Evolutionary conservation across 1,140 invertebrate species (phyloP).

Genomic region (Homarus americanus): DNA sequence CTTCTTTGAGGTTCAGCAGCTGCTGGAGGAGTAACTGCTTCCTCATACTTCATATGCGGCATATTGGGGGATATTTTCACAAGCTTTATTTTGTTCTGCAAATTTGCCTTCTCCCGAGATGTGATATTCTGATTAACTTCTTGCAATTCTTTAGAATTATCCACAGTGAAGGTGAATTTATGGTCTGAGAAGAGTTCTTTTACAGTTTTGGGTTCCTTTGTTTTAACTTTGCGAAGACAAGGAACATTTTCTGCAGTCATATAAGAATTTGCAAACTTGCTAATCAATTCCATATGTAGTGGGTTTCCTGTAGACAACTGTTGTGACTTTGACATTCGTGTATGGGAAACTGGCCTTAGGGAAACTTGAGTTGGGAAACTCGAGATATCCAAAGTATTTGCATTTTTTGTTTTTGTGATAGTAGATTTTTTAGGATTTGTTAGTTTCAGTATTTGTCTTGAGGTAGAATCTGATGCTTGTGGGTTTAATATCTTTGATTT

Average conservation of each 20-base stretch:
- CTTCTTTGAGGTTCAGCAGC: background rate
- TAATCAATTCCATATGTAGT: slow-evolving; percentile 40
- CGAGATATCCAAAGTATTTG: background rate
- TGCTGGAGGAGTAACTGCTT: background rate
- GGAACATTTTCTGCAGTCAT: slow-evolving; percentile 4
- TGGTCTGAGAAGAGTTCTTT: slow-evolving; percentile 44
- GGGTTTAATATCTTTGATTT: background rate
- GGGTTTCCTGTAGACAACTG: background rate
- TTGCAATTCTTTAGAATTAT: background rate
- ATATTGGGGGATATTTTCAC: background rate
- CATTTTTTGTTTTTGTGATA: background rate
- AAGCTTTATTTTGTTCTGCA: background rate
- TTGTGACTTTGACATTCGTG: background rate
- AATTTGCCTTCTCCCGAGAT: background rate
- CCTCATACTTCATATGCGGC: background rate
- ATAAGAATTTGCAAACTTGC: slow-evolving; percentile 38
- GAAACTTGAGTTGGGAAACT: background rate
- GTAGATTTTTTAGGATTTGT: background rate
- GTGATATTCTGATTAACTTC: background rate
- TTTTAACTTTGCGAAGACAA: slow-evolving; percentile 47
- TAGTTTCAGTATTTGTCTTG: background rate
- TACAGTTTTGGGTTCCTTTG: slow-evolving; percentile 57
- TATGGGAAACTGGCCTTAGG: background rate
- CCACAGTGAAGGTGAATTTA: background rate
- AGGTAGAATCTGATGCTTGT: background rate